Conservation (phyloP, 2,797 vertebrate genomes). For the Mormyrus hasselquistii region DNA sequence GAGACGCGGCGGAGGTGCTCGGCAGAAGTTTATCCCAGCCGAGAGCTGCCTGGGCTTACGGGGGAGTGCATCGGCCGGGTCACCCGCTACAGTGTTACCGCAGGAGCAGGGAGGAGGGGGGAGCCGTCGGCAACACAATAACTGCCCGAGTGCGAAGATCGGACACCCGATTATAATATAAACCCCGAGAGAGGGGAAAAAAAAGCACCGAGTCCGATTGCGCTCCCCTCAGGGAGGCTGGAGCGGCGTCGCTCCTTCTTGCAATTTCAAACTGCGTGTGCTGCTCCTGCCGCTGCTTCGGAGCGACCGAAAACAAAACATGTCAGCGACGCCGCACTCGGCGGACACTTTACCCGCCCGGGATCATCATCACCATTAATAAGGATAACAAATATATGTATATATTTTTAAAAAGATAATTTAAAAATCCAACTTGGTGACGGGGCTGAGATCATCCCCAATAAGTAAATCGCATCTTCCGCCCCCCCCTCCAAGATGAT, state of each 20-base stretch:
- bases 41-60: not conserved
- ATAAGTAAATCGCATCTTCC: not conserved
- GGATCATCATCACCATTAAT: not conserved
- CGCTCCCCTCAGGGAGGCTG: not conserved
- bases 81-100: constrained; percentile 1
- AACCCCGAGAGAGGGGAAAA: not conserved
- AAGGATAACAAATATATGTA: not conserved
- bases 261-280: constrained; percentile 22
- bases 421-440: not conserved
- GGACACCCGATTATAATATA: not conserved
- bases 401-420: not conserved
- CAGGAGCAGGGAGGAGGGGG: not conserved
- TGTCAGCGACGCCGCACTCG: constrained; percentile 41
- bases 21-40: constrained; percentile 18
- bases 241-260: constrained; percentile 1
- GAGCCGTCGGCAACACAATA: not conserved
- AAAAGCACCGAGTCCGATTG: not conserved
- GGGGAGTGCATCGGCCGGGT: not conserved
- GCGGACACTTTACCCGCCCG: not conserved
- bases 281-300: constrained; percentile 11
- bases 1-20: constrained; percentile 2
- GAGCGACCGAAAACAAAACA: constrained; percentile 52
- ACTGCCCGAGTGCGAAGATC: not conserved
- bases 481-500: not conserved
- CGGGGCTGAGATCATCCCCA: not conserved